A percentile compares a stretch with the other conserved stretches of the same genome.
phyloP scores from a whole-genome alignment of 1,140 invertebrate species.

The Nomia melanderi region DNA sequence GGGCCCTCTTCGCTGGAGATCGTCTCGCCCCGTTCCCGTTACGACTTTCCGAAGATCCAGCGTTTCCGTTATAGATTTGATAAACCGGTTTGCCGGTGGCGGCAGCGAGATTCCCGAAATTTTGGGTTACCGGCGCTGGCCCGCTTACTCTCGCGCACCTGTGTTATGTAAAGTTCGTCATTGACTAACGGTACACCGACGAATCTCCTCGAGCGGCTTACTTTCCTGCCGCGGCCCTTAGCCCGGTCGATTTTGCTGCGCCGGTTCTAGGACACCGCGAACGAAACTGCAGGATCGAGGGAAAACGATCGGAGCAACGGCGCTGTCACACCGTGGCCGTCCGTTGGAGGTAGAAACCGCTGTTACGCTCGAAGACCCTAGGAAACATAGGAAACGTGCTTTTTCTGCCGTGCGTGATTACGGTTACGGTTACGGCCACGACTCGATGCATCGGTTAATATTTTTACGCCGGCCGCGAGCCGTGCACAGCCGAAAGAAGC shows the following conservation, averaged over 20 bases:
- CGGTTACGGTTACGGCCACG: slow-evolving; percentile 27
- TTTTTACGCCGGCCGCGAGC: slow-evolving; percentile 18
- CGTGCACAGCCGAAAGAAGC: background rate
- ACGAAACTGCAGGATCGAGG: too few relatives aligned
- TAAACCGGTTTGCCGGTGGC: slow-evolving; percentile 48
- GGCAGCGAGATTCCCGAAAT: slow-evolving; percentile 54
- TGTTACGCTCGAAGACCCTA: slow-evolving; percentile 53
- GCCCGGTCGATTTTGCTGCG: background rate
- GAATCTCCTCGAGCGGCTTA: slow-evolving; percentile 5
- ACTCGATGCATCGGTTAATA: slow-evolving; percentile 11
- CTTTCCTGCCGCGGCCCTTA: background rate
- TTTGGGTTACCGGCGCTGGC: slow-evolving; percentile 51
- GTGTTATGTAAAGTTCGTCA: slow-evolving; percentile 44
- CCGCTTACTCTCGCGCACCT: slow-evolving; percentile 10
- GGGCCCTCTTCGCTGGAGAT: background rate
- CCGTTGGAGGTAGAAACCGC: background rate
- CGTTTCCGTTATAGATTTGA: slow-evolving; percentile 57
- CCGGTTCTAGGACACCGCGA: background rate
- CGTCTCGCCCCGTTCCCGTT: slow-evolving; percentile 50
- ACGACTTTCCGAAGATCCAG: slow-evolving; percentile 43
- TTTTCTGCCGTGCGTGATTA: slow-evolving; percentile 29
- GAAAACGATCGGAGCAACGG: too few relatives aligned
- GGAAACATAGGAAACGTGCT: slow-evolving; percentile 38
- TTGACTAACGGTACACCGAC: slow-evolving; percentile 41
- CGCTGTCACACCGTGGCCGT: too few relatives aligned